These are phyloP conservation scores for Yasuhikotakia modesta DNA, from an alignment of 2,797 vertebrate species.

Conservation along the genomic window DNA sequence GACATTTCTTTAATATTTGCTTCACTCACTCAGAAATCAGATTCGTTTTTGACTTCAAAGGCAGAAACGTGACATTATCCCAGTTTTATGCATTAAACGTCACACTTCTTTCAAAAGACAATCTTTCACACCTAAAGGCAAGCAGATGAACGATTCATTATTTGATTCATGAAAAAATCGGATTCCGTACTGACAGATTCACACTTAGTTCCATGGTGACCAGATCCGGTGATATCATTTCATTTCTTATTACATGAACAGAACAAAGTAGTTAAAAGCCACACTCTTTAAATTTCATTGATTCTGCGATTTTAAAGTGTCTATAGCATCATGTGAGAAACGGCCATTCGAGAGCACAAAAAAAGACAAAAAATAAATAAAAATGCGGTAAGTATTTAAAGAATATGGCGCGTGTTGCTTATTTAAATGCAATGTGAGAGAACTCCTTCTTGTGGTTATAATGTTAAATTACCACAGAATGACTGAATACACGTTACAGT, in stretches of 20 bases:
- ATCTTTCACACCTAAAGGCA: slow-evolving; percentile 27
- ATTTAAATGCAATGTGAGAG: slow-evolving; percentile 8
- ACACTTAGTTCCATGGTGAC: not conserved
- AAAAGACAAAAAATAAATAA: slow-evolving; percentile 6
- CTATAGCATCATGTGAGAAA: no score
- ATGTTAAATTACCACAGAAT: slow-evolving; percentile 8
- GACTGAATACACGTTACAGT: not conserved
- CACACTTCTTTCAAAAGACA: slow-evolving; percentile 22
- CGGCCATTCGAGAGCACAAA: not conserved
- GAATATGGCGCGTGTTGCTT: no score
- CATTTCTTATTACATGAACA: no score
- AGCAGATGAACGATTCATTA: not conserved
- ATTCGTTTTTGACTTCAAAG: slow-evolving; percentile 51
- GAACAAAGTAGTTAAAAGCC: slow-evolving; percentile 11
- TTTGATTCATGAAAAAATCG: not conserved
- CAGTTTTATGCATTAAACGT: slow-evolving; percentile 35
- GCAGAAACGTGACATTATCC: slow-evolving; percentile 45
- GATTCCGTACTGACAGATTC: slow-evolving; percentile 6
- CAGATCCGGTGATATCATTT: slow-evolving; percentile 3
- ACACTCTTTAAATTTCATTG: not conserved
- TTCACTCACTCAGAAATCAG: no score
- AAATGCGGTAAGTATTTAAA: not conserved
- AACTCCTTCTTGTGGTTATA: slow-evolving; percentile 27
- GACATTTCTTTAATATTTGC: slow-evolving; percentile 50
- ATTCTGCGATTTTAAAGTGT: slow-evolving; percentile 3